Percentiles rank a stretch among this genome's conserved stretches.
These are phyloP conservation scores for Nettapus auritus DNA, from an alignment of 2,113 vertebrate species.

Conservation along the genomic window DNA sequence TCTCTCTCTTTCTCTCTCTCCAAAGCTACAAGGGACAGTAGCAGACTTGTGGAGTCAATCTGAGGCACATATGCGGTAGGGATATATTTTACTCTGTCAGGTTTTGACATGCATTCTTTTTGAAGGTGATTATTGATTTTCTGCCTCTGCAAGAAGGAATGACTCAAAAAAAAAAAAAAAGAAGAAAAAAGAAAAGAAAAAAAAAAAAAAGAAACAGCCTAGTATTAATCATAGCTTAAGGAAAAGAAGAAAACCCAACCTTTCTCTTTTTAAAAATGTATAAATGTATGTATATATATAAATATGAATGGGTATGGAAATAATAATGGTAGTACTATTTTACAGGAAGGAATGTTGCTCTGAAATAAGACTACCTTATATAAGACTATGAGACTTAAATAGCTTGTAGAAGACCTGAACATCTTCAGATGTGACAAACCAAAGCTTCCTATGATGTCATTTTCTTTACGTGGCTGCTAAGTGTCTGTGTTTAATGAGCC, in stretches of 20 bases:
- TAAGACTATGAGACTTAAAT: background rate
- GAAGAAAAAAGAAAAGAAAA: too few relatives aligned
- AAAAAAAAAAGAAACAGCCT: background rate
- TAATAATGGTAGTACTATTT: background rate
- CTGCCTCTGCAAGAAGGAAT: background rate
- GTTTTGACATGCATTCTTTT: conserved; percentile 12
- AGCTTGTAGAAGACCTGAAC: background rate
- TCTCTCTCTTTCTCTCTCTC: background rate
- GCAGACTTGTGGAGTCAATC: background rate
- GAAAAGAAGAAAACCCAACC: background rate
- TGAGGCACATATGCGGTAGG: background rate
- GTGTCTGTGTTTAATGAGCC: background rate
- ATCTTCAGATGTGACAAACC: background rate
- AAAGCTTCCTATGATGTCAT: background rate
- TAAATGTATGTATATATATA: background rate
- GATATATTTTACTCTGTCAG: conserved; percentile 4
- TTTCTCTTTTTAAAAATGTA: background rate
- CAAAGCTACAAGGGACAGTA: background rate
- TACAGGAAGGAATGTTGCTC: background rate
- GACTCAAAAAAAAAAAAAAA: background rate
- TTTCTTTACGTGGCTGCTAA: background rate
- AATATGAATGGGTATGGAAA: background rate
- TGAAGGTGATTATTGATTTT: conserved; percentile 28
- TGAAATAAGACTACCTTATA: background rate
- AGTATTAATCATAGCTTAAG: background rate